Percentiles rank a stretch among this genome's conserved stretches.
Conservation (phyloP, 2,797 vertebrate genomes). For the Lateolabrax maculatus region DNA sequence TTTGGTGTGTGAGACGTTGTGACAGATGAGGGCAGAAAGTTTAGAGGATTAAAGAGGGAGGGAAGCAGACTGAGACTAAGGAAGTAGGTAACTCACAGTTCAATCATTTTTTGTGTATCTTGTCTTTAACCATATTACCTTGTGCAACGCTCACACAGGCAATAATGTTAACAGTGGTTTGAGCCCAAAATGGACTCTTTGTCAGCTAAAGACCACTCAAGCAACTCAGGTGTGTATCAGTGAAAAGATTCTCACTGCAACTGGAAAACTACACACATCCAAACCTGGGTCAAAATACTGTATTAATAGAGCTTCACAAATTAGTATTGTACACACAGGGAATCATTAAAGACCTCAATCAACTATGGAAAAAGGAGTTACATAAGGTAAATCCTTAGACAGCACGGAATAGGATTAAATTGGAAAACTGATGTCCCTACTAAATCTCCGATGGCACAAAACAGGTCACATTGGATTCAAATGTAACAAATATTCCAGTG, state of each 20-base stretch:
- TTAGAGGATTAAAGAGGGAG: conserved; percentile 2
- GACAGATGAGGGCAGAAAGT: background rate
- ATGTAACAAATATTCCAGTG: background rate
- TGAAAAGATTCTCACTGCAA: background rate
- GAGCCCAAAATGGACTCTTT: background rate
- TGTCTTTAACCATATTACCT: background rate
- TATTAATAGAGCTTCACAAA: background rate
- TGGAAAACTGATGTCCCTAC: background rate
- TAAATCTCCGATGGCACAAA: background rate
- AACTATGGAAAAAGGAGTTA: background rate
- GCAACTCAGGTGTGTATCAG: background rate
- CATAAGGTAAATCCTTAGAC: background rate
- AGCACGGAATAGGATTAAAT: background rate
- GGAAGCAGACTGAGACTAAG: background rate
- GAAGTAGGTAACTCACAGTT: background rate
- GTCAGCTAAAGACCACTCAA: background rate
- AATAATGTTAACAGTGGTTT: background rate
- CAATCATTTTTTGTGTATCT: background rate
- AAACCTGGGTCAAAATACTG: background rate
- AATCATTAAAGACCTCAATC: background rate
- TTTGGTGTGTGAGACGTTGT: conserved; percentile 3
- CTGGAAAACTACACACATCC: background rate
- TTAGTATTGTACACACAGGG: background rate
- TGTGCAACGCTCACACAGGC: background rate
- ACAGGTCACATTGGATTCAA: background rate